Evolutionary conservation across 2,113 vertebrate species (phyloP).

Genomic region (Corythaeola cristata): DNA sequence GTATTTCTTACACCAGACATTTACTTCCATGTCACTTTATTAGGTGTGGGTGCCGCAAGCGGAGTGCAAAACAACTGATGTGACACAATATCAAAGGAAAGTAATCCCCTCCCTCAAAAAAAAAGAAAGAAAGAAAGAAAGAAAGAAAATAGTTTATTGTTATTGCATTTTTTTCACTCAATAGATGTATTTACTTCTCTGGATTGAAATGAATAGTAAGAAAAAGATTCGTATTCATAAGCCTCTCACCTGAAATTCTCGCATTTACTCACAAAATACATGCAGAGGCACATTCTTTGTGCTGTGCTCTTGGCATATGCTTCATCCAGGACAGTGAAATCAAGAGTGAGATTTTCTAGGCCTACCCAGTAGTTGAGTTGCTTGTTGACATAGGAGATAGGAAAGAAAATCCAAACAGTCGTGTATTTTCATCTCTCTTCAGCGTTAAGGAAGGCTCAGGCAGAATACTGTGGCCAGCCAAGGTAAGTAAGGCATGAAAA

Average conservation of each 20-base stretch:
- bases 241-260: not conserved
- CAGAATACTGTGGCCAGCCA: not conserved
- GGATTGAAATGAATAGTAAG: not conserved
- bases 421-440: not conserved
- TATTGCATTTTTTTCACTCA: not conserved
- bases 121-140: not conserved
- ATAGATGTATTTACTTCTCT: not conserved
- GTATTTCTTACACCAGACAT: not conserved
- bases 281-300: not conserved
- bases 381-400: not conserved
- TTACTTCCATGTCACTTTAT: not conserved
- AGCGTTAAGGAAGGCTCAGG: not conserved
- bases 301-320: not conserved
- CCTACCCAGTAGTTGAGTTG: not conserved
- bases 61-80: not conserved
- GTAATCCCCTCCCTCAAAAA: not conserved
- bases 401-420: not conserved
- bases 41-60: not conserved
- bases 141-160: not conserved
- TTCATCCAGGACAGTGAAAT: not conserved
- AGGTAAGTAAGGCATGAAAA: not conserved
- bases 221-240: not conserved
- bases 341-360: not conserved
- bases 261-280: not conserved
- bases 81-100: not conserved